Conservation (phyloP, 2,113 vertebrate species). For the Hippocampus comes region DNA sequence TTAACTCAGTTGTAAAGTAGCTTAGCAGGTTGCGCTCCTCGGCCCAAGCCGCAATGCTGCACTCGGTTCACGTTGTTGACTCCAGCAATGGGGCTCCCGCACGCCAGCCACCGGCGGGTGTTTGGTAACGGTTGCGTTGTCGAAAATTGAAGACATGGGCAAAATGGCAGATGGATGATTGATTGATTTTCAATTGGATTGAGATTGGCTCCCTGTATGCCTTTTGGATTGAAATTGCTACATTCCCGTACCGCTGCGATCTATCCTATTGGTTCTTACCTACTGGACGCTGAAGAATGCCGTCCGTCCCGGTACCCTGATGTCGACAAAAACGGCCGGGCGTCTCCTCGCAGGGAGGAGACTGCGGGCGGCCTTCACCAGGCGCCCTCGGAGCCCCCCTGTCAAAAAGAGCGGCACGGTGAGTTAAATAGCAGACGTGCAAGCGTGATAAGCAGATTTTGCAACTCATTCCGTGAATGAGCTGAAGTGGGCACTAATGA, state of each 20-base stretch:
- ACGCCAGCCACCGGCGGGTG: background rate
- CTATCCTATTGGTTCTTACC: background rate
- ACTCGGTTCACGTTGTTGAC: slow-evolving; percentile 25
- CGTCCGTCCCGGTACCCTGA: slow-evolving; percentile 30
- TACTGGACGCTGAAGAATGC: slow-evolving; percentile 28
- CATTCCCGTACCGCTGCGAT: background rate
- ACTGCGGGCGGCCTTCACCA: slow-evolving; percentile 48
- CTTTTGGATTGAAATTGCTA: background rate
- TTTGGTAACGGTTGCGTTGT: slow-evolving; percentile 5
- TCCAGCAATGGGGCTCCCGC: slow-evolving; percentile 20
- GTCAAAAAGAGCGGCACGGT: slow-evolving; percentile 40
- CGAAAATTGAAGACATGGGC: background rate
- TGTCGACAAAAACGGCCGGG: slow-evolving; percentile 54
- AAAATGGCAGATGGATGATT: background rate
- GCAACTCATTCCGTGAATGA: slow-evolving; percentile 35
- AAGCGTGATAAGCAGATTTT: slow-evolving; percentile 27
- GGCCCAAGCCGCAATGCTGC: slow-evolving; percentile 28
- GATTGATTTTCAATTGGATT: background rate
- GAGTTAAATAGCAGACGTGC: slow-evolving; percentile 11
- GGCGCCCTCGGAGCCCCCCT: slow-evolving; percentile 53
- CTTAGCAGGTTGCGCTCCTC: slow-evolving; percentile 57
- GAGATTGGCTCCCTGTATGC: background rate
- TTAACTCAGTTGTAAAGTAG: slow-evolving; percentile 65
- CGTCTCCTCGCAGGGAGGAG: slow-evolving; percentile 52
- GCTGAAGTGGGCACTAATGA: slow-evolving; percentile 41